A percentile compares a stretch with the other conserved stretches of the same genome.
Evolutionary conservation across 37 sponge, comb jelly and placozoan genomes (phyloP).

Genomic region (Theonella swinhoei): DNA sequence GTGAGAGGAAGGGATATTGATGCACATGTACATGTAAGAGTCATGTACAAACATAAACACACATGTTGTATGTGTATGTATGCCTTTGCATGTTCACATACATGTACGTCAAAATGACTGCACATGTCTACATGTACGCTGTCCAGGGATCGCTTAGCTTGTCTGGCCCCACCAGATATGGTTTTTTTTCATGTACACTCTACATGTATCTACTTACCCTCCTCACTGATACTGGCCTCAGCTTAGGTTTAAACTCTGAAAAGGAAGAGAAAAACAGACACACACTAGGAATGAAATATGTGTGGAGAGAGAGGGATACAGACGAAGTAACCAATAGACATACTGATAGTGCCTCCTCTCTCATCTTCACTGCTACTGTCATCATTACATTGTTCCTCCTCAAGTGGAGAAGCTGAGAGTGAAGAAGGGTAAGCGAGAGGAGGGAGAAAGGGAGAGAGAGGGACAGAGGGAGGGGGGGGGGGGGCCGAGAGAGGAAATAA

Average conservation of each 20-base stretch:
- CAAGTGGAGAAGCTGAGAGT: background rate
- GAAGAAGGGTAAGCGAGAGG: background rate
- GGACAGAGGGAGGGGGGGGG: constrained; percentile 12
- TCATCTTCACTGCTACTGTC: constrained; percentile 70
- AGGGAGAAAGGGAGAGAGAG: background rate
- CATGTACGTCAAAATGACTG: no score
- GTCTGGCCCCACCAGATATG: no score
- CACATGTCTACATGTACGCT: no score
- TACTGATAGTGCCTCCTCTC: constrained; percentile 67
- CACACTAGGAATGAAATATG: background rate
- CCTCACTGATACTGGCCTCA: constrained; percentile 26
- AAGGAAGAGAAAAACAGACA: background rate
- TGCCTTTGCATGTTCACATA: no score
- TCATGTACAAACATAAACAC: no score
- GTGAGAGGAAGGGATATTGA: background rate
- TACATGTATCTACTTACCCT: no score
- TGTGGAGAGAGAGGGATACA: background rate
- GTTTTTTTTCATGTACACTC: no score
- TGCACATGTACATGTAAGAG: no score
- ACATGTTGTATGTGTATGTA: no score
- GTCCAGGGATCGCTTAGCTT: no score
- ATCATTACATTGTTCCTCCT: constrained; percentile 1
- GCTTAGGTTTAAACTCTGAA: constrained; percentile 46
- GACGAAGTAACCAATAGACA: background rate
- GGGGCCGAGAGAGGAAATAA: background rate